phyloP scores from a whole-genome alignment of 2,888 invertebrate species.

The Auanema freiburgensis region DNA sequence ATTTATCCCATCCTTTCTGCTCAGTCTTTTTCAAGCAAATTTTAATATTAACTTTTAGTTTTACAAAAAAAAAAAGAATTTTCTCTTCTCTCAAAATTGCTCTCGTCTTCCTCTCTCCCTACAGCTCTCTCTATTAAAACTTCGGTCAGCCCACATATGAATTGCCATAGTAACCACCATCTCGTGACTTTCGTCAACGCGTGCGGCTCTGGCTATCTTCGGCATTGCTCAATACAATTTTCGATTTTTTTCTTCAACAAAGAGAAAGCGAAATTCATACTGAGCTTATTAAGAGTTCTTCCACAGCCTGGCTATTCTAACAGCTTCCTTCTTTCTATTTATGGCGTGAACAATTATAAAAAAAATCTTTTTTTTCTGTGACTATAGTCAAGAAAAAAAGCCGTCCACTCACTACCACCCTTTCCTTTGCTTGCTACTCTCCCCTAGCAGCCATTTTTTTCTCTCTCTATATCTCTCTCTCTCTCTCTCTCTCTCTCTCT shows the following conservation, averaged over 20 bases:
- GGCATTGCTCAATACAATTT: too few species aligned
- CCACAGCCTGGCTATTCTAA: neutral
- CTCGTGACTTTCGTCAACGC: too few species aligned
- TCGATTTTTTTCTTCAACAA: too few species aligned
- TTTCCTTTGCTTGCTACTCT: too few species aligned
- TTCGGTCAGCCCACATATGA: neutral
- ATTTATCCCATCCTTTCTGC: neutral
- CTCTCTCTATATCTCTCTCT: neutral
- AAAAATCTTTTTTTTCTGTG: neutral
- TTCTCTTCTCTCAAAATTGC: slow-evolving; percentile 5
- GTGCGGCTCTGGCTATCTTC: too few species aligned
- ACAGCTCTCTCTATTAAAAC: neutral
- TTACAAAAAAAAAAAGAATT: too few species aligned
- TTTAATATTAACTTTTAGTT: neutral
- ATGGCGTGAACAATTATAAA: neutral
- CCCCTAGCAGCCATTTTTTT: too few species aligned
- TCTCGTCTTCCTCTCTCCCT: neutral
- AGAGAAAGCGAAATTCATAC: too few species aligned
- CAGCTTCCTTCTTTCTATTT: neutral
- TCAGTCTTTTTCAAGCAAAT: neutral
- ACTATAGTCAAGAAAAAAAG: slow-evolving; percentile 3
- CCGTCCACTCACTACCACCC: too few species aligned
- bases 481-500: slow-evolving; percentile 7
- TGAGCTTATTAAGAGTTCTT: slow-evolving; percentile 11
- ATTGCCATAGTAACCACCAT: too few species aligned